Evolutionary conservation across 2,888 invertebrate species (phyloP).

Genomic region (Ormyrus labotus): DNA sequence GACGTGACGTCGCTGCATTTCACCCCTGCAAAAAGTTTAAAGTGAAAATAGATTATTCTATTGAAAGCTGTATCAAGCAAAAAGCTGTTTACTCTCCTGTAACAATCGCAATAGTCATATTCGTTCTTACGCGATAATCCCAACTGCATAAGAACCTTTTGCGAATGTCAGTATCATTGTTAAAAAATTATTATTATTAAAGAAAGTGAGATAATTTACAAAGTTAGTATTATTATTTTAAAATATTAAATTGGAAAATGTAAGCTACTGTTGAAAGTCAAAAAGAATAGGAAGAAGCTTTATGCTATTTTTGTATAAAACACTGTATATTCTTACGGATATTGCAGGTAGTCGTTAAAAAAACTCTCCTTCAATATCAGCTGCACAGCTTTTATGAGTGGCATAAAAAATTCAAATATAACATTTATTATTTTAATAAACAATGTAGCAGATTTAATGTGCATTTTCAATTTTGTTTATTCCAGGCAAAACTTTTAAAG

Average conservation of each 20-base stretch:
- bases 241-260: slow-evolving; percentile 11
- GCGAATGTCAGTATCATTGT: not conserved
- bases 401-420: not conserved
- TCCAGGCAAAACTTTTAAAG: not conserved
- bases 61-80: not conserved
- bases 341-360: slow-evolving; percentile 20
- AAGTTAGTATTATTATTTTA: slow-evolving; percentile 31
- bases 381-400: not conserved
- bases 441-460: not conserved
- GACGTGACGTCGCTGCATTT: slow-evolving; percentile 1
- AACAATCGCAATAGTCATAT: not conserved
- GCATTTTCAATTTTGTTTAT: not conserved
- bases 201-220: slow-evolving; percentile 1
- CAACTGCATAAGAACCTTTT: not conserved
- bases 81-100: not conserved
- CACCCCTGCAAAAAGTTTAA: not conserved
- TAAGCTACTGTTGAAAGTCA: slow-evolving; percentile 1
- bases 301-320: slow-evolving; percentile 39
- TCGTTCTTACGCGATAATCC: not conserved
- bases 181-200: slow-evolving; percentile 14
- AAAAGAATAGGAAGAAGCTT: slow-evolving; percentile 33
- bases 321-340: slow-evolving; percentile 24
- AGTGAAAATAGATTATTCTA: not conserved
- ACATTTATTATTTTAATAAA: not conserved
- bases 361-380: not conserved